Evolutionary conservation across 2,888 invertebrate genomes (phyloP), one percentile per base, ranked within the genome.

Genomic region (Chloroclysta siterata): DNA sequence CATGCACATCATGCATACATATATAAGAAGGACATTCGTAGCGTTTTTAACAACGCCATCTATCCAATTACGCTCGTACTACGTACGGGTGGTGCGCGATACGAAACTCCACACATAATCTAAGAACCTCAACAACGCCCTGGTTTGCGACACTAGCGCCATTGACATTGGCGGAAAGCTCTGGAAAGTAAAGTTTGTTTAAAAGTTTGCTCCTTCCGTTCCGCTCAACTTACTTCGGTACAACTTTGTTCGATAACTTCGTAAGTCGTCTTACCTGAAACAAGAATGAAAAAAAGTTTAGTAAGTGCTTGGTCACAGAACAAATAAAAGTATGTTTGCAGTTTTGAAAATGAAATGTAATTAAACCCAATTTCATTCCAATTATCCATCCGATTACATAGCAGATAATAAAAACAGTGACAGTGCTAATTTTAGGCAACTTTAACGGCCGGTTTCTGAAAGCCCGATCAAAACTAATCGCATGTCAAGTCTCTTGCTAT

Each of bases 101-200:
- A 69, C 66, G 69, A 63, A 62, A 56, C 55, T 65, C 53, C 56
- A 15, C 39, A 63, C 67, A 63, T 69, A 72, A 13, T 41, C 36
- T 71, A 75, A 62, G 74, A 79, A 82, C 78, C 80, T 72, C 17
- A 22, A 0, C 29, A 52, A 15, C 39, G 29, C 8, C 39, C 48
- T 52, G 28, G 22, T 0, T 14, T 44, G 11, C 72, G 77, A 78
- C 55, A 39, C 72, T 68, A 80, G 81, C 86, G 86, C 83, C 74
- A 55, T 71, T 44, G 33, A 14, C 48, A 44, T 61, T 57, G 53
- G 53, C 71, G 75, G 75, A 48, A 65, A 62, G 64, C 52, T 2
- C 36, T 8, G 70, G 58, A 76, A 82, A 81, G 71, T 73, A 75
- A 85, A 85, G 83, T 83, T 82, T 63, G 60, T 68, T 50, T 57